phyloP scores from a whole-genome alignment of 1,140 invertebrate species.

The Parapsyche elsis region DNA sequence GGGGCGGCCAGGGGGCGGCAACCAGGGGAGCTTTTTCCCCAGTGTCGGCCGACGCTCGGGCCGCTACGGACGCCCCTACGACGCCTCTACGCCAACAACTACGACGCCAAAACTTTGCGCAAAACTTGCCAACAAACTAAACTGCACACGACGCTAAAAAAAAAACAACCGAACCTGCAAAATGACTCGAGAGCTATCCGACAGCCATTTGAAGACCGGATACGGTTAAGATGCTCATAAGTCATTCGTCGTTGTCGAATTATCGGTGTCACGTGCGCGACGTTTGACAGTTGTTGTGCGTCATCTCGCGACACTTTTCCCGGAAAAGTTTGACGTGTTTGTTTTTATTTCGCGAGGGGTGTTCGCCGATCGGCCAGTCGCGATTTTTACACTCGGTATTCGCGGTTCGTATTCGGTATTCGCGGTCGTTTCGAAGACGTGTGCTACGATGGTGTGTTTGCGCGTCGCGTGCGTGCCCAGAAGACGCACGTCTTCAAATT shows the following conservation, averaged over 20 bases:
- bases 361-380: background rate
- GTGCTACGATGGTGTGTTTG: background rate
- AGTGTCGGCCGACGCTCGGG: conserved; percentile 25
- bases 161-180: background rate
- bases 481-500: conserved; percentile 6
- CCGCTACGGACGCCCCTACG: conserved; percentile 48
- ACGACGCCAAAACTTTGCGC: conserved; percentile 22
- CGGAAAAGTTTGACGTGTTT: background rate
- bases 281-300: background rate
- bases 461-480: background rate
- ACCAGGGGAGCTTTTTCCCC: conserved; percentile 42
- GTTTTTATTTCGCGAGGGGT: background rate
- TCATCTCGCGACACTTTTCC: too few species aligned
- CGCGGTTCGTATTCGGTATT: background rate
- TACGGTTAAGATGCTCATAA: background rate
- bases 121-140: conserved; percentile 2
- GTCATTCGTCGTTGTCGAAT: background rate
- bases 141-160: too few species aligned
- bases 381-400: background rate
- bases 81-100: conserved; percentile 14
- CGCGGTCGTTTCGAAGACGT: background rate
- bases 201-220: background rate
- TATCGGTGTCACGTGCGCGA: background rate
- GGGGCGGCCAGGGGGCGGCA: conserved; percentile 16
- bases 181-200: background rate